These are phyloP conservation scores for Eurosta solidaginis DNA, from an alignment of 1,140 invertebrate species.

Conservation along the genomic window DNA sequence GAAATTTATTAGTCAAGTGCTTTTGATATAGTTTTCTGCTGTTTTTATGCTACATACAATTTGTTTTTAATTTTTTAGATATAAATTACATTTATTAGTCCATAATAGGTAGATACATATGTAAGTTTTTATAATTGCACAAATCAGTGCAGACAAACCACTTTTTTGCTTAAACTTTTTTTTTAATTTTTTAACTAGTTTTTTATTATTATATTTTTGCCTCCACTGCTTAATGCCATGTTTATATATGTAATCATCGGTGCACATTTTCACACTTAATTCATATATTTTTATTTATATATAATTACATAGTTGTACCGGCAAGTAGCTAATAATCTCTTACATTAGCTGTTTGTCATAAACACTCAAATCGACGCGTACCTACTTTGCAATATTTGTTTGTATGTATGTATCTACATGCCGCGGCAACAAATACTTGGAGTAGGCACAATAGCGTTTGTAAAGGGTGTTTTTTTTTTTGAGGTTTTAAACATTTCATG, in stretches of 20 bases:
- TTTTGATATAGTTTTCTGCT: neutral
- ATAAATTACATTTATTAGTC: no score
- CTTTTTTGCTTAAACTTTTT: neutral
- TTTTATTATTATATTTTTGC: neutral
- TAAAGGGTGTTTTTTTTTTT: no score
- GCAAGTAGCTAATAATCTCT: neutral
- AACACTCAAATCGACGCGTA: slow-evolving; percentile 8
- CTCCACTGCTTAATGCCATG: neutral
- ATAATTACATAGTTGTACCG: slow-evolving; percentile 16
- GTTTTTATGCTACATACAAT: no score
- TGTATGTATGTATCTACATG: no score
- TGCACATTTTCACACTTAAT: neutral
- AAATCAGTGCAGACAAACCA: neutral
- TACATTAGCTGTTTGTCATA: slow-evolving; percentile 2
- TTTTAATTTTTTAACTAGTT: neutral
- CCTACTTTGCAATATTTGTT: neutral
- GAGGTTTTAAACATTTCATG: no score
- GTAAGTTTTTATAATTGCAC: no score
- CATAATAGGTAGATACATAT: no score
- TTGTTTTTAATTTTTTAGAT: no score
- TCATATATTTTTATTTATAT: neutral
- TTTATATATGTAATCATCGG: neutral
- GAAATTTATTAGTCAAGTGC: neutral
- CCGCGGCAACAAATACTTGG: neutral
- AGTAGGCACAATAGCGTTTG: neutral